Base-by-base conservation (phyloP, 2,888 invertebrate species). In the Clunio marinus region DNA sequence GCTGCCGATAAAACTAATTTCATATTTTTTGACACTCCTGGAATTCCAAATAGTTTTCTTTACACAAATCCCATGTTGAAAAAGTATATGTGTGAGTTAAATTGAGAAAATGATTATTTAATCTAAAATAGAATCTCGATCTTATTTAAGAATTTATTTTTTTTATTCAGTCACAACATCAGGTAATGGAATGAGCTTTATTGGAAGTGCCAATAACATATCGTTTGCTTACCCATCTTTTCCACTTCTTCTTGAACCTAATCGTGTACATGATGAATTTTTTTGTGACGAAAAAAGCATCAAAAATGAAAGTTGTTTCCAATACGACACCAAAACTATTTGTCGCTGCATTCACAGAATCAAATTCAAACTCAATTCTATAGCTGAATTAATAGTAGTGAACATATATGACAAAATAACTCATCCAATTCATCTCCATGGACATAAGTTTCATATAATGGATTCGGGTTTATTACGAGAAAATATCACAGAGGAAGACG, bases 201-300 rank as follows among this genome's bases (percentile, higher is more conserved):
- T 74, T 3, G 85, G 81, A 51, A 84, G 82, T 71, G 83, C 83
- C 17, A 89, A 91, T 76, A 88, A 90, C 66, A 83, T 88, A 17
- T 86, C 89, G 5, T 88, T 91, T 76, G 84, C 84, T 35, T 88
- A 86, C 74, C 92, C 93, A 0, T 83, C 88, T 1, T 88, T 88
- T 0, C 91, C 93, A 0, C 80, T 91, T 45, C 80, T 93, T 70
- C 88, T 90, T 1, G 92, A 93, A 75, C 73, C 71, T 10, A 70
- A 70, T 28, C 71, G 74, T 70, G 73, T 77, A 69, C 73, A 75
- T 69, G 75, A 75, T 69, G 72, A 72, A 22, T 67, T 74, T 60
- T 78, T 74, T 71, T 75, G 78, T 60, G 73, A 74, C 71, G 73
- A 70, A 45, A 15, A 60, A 1, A 68, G 15, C 1, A 1, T 65